Percentiles rank a stretch among this genome's conserved stretches.
Evolutionary conservation across 2,888 invertebrate genomes (phyloP).

Genomic region (Gandaritis pyraliata): DNA sequence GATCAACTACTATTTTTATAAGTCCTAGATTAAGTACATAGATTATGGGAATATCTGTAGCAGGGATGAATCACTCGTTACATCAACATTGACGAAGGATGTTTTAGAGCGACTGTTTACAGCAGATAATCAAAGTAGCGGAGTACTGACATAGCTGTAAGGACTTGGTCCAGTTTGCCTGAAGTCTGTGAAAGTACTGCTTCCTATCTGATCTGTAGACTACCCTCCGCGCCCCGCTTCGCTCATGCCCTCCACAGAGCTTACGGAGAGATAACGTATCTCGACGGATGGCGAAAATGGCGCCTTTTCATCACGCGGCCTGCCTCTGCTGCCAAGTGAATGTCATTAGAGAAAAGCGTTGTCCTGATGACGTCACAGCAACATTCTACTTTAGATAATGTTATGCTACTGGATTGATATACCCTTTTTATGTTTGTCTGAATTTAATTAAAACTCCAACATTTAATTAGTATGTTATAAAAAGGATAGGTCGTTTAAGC

Average conservation of each 20-base stretch:
- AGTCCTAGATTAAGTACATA: too few species aligned
- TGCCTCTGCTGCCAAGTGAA: not conserved
- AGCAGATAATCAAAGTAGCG: too few species aligned
- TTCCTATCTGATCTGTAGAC: slow-evolving; percentile 18
- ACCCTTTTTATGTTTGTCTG: too few species aligned
- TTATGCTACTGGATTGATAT: too few species aligned
- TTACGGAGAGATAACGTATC: slow-evolving; percentile 40
- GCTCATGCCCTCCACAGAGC: slow-evolving; percentile 10
- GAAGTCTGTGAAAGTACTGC: slow-evolving; percentile 10
- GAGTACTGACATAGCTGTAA: not conserved
- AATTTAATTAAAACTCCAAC: too few species aligned
- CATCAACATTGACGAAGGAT: too few species aligned
- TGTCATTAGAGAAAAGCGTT: slow-evolving; percentile 10
- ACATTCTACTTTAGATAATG: too few species aligned
- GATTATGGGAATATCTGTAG: too few species aligned
- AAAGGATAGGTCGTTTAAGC: not conserved
- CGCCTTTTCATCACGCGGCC: slow-evolving; percentile 34
- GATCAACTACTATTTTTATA: too few species aligned
- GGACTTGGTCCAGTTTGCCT: not conserved
- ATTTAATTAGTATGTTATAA: too few species aligned
- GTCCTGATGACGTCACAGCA: not conserved
- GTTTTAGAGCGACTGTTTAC: too few species aligned
- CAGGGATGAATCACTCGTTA: too few species aligned
- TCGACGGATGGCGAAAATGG: slow-evolving; percentile 32
- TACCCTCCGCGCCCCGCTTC: slow-evolving; percentile 7